A percentile compares a stretch with the other conserved stretches of the same genome.
These are phyloP conservation scores for Rhogogaster chlorosoma DNA, from an alignment of 2,888 invertebrate species.

Conservation along the genomic window DNA sequence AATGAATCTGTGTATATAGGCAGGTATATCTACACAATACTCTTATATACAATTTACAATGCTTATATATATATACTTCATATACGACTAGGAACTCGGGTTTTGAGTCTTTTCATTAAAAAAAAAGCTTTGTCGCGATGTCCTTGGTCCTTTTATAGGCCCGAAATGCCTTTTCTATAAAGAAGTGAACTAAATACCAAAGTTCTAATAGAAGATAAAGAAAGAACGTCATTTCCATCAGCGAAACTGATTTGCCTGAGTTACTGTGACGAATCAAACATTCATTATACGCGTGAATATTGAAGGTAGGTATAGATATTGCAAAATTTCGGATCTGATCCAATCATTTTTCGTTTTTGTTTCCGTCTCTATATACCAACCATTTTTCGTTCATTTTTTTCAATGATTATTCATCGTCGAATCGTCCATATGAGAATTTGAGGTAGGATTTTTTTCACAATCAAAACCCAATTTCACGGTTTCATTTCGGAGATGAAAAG, in stretches of 20 bases:
- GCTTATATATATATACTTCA: not conserved
- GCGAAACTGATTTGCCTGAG: not conserved
- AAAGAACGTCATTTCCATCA: not conserved
- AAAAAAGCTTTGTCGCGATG: constrained; percentile 4
- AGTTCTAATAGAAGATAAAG: not conserved
- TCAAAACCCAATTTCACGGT: not conserved
- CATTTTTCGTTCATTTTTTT: not conserved
- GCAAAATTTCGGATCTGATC: not conserved
- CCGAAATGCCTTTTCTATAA: not conserved
- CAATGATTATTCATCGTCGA: not conserved
- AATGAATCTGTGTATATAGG: not conserved
- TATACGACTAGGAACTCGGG: not conserved
- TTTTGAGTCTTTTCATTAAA: not conserved
- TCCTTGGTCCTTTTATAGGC: not conserved
- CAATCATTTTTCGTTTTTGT: not conserved
- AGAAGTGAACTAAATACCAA: not conserved
- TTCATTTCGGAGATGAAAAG: not conserved
- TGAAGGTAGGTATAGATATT: not conserved
- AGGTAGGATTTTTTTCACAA: not conserved
- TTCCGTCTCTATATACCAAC: not conserved
- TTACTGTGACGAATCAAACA: not conserved
- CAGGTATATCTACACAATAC: not conserved
- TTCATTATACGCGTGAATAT: not conserved
- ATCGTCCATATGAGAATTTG: not conserved
- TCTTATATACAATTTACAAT: not conserved